Conservation (phyloP, 2,113 vertebrate species). For the Grus americana region DNA sequence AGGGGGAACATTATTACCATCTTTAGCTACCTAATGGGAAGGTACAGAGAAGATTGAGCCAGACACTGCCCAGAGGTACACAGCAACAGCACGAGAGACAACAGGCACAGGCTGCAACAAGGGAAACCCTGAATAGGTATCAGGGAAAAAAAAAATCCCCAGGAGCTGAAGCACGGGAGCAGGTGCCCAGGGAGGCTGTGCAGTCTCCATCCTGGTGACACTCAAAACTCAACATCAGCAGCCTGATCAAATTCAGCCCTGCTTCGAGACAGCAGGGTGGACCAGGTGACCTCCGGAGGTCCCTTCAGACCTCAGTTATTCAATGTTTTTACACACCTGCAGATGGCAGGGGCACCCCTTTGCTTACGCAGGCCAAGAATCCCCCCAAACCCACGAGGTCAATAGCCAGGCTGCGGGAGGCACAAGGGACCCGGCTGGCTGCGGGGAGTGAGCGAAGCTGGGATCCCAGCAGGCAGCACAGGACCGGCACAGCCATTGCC, state of each 20-base stretch:
- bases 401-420: neutral
- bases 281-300: neutral
- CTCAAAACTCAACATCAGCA: neutral
- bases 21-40: neutral
- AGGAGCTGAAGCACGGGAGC: neutral
- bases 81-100: neutral
- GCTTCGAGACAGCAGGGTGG: neutral
- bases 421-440: neutral
- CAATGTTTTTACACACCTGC: neutral
- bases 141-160: accelerated
- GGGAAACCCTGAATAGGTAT: neutral
- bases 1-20: neutral
- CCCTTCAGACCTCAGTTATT: neutral
- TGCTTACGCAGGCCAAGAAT: accelerated
- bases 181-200: neutral
- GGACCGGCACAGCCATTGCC: neutral
- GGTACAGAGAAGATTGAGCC: neutral
- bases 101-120: neutral
- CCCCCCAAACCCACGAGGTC: neutral
- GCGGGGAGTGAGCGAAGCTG: neutral
- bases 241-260: neutral
- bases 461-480: neutral
- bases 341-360: neutral
- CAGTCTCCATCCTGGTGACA: neutral
- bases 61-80: neutral